Evolutionary conservation across 2,797 vertebrate species (phyloP), one percentile per base, ranked within the genome.

Genomic region (Galago senegalensis): DNA sequence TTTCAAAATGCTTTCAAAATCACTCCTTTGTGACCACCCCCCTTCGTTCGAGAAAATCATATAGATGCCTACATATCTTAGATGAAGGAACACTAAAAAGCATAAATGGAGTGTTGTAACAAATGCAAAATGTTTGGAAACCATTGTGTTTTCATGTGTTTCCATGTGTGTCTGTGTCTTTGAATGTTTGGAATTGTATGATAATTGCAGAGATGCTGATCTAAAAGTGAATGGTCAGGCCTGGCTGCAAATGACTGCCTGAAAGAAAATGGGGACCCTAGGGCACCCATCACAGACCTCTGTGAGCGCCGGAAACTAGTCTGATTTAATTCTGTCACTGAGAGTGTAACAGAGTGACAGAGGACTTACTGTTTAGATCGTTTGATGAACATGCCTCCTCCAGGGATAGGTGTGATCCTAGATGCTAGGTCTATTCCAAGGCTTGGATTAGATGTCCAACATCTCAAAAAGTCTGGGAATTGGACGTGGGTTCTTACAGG

Each of bases 1-100:
- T 95, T 70, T 91, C 70, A 37, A 81, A 94, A 76, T 27, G 5
- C 85, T 97, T 95, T 84, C 75, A 87, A 81, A 95, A 89, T 90
- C 69, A 56, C 72, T 89, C 70, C 46, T 90, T 94, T 90, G 82
- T 86, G 75, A 77, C 95, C 40, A 73, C 95, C 40, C 73, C 91
- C 69, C 84, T 91, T 77, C 65, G 70, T 93, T 97, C 13, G 49
- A 46, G 73, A 87, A 84, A 95, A 87, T 86, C 37, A 88, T 80
- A 89, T 76, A 69, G 70, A 93, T 89, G 21, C 49, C 70, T 56
- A n/a, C 34, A 58, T 73, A 81, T 94, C 87, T 84, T 84, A 92
- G 76, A 77, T 84, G 49, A 94, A 37, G 10, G 1, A 37, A 23
- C 23, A 87, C 43, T 77, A 31, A 87, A 89, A 89, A 87, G 53